Conservation (phyloP, 2,113 vertebrate species). For the Solea senegalensis region DNA sequence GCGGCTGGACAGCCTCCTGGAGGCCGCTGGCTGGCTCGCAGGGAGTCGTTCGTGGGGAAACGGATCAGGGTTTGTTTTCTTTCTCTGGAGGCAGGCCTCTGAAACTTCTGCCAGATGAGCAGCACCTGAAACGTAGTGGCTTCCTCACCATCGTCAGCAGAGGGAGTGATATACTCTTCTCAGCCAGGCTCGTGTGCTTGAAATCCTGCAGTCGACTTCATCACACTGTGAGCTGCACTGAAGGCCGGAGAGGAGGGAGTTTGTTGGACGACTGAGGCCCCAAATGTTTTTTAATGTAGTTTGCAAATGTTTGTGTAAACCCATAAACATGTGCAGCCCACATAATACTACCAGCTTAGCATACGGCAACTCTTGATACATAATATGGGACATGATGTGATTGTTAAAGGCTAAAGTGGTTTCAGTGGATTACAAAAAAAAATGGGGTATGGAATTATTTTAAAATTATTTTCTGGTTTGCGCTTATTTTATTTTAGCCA, state of each 20-base stretch:
- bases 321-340: conserved; percentile 48
- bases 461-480: background rate
- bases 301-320: conserved; percentile 48
- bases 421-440: background rate
- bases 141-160: conserved; percentile 52
- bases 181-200: conserved; percentile 13
- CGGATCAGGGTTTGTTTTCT: conserved; percentile 77
- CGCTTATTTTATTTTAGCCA: conserved; percentile 10
- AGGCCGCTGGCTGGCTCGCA: conserved; percentile 59
- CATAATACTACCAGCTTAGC: conserved; percentile 17
- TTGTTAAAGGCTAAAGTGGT: conserved; percentile 11
- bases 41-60: conserved; percentile 71
- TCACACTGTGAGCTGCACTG: conserved; percentile 13
- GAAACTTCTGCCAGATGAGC: conserved; percentile 80
- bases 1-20: conserved; percentile 65
- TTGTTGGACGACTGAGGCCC: conserved; percentile 3
- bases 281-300: conserved; percentile 14
- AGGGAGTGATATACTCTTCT: conserved; percentile 59
- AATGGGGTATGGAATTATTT: background rate
- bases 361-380: conserved; percentile 4
- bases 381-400: conserved; percentile 4
- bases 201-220: conserved; percentile 51
- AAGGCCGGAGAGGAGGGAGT: conserved; percentile 18
- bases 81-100: conserved; percentile 65
- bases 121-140: conserved; percentile 70